Conservation (phyloP, 1,140 invertebrate species). For the Phortica variegata region DNA sequence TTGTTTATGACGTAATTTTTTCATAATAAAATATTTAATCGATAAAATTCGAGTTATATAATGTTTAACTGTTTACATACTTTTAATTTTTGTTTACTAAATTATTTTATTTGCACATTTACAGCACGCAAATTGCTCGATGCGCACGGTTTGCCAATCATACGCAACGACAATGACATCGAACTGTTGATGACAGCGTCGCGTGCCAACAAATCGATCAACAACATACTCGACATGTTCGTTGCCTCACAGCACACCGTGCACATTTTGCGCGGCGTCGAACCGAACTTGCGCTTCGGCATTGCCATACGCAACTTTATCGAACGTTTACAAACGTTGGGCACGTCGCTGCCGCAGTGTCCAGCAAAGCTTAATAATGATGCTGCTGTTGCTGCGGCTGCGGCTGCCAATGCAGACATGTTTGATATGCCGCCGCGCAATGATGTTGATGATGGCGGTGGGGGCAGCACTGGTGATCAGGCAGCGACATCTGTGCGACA, state of each 20-base stretch:
- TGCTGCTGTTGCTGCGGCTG: too few relatives aligned
- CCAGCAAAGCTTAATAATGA: neutral
- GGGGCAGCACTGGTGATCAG: neutral
- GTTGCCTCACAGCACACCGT: conserved; percentile 45
- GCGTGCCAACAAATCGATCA: conserved; percentile 20
- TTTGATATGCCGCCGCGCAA: neutral
- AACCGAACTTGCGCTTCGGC: conserved; percentile 51
- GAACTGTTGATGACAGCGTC: conserved; percentile 49
- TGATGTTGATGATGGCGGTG: neutral
- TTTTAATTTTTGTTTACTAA: too few relatives aligned
- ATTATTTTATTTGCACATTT: conserved; percentile 33
- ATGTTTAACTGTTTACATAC: too few relatives aligned
- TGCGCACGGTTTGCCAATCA: conserved; percentile 62
- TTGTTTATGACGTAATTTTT: neutral
- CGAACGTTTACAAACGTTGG: conserved; percentile 22
- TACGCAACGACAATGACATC: conserved; percentile 66
- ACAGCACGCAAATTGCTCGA: conserved; percentile 66
- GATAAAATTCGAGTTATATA: too few relatives aligned
- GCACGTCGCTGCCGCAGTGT: conserved; percentile 2
- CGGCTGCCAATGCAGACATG: too few relatives aligned
- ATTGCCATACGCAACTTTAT: conserved; percentile 35
- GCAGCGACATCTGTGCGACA: neutral
- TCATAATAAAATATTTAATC: neutral
- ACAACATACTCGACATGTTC: conserved; percentile 54
- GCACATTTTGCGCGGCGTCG: conserved; percentile 50